Conservation (phyloP, 1,140 invertebrate species). For the Pomacea maculata region DNA sequence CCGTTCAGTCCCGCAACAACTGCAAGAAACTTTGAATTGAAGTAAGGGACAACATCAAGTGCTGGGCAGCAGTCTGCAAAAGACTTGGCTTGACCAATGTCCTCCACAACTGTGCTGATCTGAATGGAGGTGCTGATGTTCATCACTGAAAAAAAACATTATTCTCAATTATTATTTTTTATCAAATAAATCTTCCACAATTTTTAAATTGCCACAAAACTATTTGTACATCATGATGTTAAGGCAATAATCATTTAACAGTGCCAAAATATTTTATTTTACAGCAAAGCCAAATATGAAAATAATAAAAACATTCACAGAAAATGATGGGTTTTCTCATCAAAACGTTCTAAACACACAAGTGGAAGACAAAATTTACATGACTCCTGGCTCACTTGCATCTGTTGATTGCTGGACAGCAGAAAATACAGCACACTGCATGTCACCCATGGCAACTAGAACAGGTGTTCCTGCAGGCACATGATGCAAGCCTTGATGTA, state of each 20-base stretch:
- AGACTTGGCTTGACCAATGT: not conserved
- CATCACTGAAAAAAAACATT: constrained; percentile 71
- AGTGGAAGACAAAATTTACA: too few relatives aligned
- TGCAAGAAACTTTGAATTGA: constrained; percentile 78
- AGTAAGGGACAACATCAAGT: constrained; percentile 75
- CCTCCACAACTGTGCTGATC: constrained; percentile 69
- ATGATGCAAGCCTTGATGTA: constrained; percentile 77
- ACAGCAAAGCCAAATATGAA: too few relatives aligned
- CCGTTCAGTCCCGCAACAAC: constrained; percentile 89
- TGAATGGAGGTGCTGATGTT: constrained; percentile 92
- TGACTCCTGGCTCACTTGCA: constrained; percentile 66
- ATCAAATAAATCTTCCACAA: not conserved
- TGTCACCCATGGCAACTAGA: constrained; percentile 79
- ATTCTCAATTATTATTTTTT: not conserved
- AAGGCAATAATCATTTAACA: too few relatives aligned
- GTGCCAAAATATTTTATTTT: too few relatives aligned
- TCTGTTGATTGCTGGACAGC: constrained; percentile 71
- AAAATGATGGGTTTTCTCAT: too few relatives aligned
- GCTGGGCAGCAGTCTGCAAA: not conserved
- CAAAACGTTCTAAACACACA: too few relatives aligned
- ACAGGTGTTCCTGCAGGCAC: constrained; percentile 79
- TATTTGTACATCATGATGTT: too few relatives aligned
- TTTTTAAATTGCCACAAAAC: too few relatives aligned
- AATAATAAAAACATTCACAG: too few relatives aligned
- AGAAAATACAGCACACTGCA: constrained; percentile 85